Percentiles rank a stretch among this genome's conserved stretches.
Evolutionary conservation across 2,797 vertebrate species (phyloP).

Genomic region (Spinibarbus caldwelli): DNA sequence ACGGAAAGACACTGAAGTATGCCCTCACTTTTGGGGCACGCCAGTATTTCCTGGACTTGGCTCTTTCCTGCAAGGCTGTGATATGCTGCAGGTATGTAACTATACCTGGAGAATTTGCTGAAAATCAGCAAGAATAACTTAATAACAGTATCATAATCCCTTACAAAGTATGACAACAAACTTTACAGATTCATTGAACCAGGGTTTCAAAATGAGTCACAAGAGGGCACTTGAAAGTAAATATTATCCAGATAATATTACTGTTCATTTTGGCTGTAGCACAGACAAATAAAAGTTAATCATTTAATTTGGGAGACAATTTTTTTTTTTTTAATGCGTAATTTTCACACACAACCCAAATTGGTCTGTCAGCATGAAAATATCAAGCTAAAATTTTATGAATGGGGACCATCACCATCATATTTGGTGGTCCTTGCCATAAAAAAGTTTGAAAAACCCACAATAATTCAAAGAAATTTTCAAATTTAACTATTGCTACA

Average conservation of each 20-base stretch:
- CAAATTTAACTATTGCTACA: background rate
- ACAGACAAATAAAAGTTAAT: background rate
- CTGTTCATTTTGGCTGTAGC: background rate
- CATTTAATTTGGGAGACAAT: background rate
- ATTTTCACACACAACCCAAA: background rate
- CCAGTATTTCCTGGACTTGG: constrained; percentile 96
- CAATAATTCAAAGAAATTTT: background rate
- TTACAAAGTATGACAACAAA: background rate
- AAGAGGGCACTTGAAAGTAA: background rate
- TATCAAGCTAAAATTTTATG: background rate
- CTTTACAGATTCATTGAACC: background rate
- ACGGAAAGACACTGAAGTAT: constrained; percentile 98
- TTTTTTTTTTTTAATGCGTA: too few relatives aligned
- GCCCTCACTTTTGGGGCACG: constrained; percentile 94
- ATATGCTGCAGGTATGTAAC: constrained; percentile 94
- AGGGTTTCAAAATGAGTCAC: background rate
- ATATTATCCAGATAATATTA: background rate
- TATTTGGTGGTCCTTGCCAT: background rate
- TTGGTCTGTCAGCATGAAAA: background rate
- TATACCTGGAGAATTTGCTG: background rate
- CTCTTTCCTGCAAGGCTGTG: constrained; percentile 97
- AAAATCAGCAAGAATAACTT: background rate
- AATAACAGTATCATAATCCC: background rate
- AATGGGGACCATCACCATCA: background rate
- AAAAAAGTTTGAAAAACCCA: background rate